A percentile compares a stretch with the other conserved stretches of the same genome.
Evolutionary conservation across 2,888 invertebrate species (phyloP).

Genomic region (Lepidocyrtoides sp.): DNA sequence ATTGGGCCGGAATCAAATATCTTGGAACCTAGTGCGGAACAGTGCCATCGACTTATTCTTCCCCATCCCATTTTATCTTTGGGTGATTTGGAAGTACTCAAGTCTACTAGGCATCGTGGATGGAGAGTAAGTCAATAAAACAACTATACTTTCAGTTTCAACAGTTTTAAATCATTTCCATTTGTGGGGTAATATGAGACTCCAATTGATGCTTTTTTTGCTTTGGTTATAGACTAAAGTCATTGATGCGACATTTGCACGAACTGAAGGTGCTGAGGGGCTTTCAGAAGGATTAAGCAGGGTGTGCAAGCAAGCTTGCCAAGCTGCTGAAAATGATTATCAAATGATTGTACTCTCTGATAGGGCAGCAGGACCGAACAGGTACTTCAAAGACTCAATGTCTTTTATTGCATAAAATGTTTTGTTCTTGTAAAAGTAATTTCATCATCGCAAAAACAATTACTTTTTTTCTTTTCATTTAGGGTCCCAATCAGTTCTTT

Average conservation of each 20-base stretch:
- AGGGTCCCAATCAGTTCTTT: constrained; percentile 93
- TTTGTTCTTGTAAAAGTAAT: neutral
- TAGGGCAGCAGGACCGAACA: constrained; percentile 88
- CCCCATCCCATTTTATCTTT: constrained; percentile 98
- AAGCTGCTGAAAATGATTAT: constrained; percentile 92
- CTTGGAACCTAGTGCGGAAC: constrained; percentile 94
- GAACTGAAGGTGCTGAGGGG: constrained; percentile 91
- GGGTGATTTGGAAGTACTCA: constrained; percentile 95
- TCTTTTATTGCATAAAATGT: neutral
- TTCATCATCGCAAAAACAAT: no score
- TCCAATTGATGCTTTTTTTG: no score
- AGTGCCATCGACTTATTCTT: constrained; percentile 96
- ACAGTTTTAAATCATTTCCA: no score
- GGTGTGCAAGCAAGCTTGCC: constrained; percentile 93
- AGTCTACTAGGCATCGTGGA: constrained; percentile 93
- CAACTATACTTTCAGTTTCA: no score
- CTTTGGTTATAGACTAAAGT: constrained; percentile 90
- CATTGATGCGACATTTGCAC: constrained; percentile 96
- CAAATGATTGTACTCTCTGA: constrained; percentile 96
- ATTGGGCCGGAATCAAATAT: constrained; percentile 99
- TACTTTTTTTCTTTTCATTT: no score
- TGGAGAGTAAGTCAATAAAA: constrained; percentile 92
- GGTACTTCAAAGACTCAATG: constrained; percentile 86
- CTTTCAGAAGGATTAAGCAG: constrained; percentile 93
- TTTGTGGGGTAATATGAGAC: no score